phyloP scores from a whole-genome alignment of 2,888 invertebrate species.

The Allolobophora icterica region DNA sequence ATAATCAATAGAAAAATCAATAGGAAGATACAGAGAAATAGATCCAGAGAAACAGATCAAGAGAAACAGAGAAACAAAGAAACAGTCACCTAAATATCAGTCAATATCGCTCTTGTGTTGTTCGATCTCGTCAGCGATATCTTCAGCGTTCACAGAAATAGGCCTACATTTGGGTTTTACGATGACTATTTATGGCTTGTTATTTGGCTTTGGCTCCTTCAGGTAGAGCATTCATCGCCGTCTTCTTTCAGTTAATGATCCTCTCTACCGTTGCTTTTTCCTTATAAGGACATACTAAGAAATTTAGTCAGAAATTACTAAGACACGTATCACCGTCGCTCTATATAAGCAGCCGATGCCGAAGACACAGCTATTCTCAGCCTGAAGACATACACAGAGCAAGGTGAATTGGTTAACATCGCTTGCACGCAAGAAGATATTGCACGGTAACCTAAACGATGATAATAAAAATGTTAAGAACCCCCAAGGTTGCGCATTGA shows the following conservation, averaged over 20 bases:
- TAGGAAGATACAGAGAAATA: neutral
- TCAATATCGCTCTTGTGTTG: neutral
- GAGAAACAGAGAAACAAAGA: neutral
- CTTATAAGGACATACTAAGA: neutral
- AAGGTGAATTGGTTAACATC: neutral
- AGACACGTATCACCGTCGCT: neutral
- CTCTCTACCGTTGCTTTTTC: neutral
- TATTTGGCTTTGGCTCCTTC: neutral
- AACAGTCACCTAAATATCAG: neutral
- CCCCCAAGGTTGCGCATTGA: no score
- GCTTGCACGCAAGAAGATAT: no score
- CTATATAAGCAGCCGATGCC: neutral
- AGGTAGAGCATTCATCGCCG: neutral
- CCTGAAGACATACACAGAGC: neutral
- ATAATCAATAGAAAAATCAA: neutral
- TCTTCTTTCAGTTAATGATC: neutral
- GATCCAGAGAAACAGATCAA: neutral
- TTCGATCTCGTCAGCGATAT: neutral
- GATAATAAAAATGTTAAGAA: no score
- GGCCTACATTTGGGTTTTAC: neutral
- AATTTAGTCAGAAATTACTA: neutral
- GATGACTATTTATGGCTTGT: neutral
- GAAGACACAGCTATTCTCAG: neutral
- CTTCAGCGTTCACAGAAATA: neutral
- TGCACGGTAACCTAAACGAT: no score